These are phyloP conservation scores for Ips typographus DNA, from an alignment of 1,140 invertebrate genomes.

Conservation along the genomic window DNA sequence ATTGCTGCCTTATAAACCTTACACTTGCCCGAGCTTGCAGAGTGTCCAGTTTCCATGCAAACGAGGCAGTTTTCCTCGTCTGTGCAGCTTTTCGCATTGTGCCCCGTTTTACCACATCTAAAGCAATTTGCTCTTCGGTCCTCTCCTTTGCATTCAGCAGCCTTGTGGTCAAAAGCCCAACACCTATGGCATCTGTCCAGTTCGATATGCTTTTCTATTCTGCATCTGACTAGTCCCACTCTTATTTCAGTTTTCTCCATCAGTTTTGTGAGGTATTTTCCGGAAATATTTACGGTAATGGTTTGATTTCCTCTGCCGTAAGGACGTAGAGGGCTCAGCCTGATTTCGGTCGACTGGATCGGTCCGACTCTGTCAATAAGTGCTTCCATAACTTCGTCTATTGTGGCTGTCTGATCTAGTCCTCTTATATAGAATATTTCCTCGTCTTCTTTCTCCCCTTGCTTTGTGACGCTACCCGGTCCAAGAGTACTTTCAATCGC, in stretches of 20 bases:
- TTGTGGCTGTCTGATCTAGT: conserved; percentile 11
- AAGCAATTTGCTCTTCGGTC: conserved; percentile 21
- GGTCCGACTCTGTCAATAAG: no score
- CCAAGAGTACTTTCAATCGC: not conserved
- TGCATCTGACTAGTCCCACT: conserved; percentile 5
- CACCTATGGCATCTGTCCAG: conserved; percentile 31
- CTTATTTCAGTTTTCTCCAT: not conserved
- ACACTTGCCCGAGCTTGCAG: no score
- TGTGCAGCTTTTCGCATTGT: conserved; percentile 20
- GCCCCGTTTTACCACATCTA: conserved; percentile 31
- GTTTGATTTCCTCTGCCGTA: not conserved
- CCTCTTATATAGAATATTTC: conserved; percentile 11
- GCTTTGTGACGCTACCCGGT: not conserved
- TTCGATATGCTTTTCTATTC: conserved; percentile 15
- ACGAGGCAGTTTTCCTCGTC: no score
- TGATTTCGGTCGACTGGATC: not conserved
- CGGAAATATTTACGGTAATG: conserved; percentile 3
- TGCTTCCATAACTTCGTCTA: conserved; percentile 7
- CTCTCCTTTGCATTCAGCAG: conserved; percentile 17
- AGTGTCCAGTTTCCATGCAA: no score
- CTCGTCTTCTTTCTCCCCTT: not conserved
- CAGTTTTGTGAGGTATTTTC: conserved; percentile 8
- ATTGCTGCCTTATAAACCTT: not conserved
- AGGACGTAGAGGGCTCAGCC: not conserved
- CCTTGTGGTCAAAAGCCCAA: conserved; percentile 27